Conservation (phyloP, 2,113 vertebrate species). For the Sinocyclocheilus grahami region DNA sequence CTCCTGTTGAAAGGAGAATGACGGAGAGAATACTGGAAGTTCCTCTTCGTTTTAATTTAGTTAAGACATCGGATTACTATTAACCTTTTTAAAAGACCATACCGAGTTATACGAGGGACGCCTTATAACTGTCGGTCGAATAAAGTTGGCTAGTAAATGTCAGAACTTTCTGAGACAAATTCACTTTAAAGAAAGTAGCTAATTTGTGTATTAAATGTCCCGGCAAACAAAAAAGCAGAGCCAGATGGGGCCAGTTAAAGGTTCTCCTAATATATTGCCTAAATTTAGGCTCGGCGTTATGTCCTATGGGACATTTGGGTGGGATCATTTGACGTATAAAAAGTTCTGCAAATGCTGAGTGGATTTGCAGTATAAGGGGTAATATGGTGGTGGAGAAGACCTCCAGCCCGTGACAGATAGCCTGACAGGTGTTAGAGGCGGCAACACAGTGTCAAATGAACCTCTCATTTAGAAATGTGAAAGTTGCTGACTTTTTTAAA, state of each 20-base stretch:
- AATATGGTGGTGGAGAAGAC: slow-evolving; percentile 85
- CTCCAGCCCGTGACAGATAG: slow-evolving; percentile 83
- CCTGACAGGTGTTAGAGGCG: slow-evolving; percentile 84
- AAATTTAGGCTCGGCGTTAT: slow-evolving; percentile 81
- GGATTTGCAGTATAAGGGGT: slow-evolving; percentile 77
- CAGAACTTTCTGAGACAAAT: slow-evolving; percentile 14
- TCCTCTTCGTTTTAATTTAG: slow-evolving; percentile 22
- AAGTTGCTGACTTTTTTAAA: slow-evolving; percentile 82
- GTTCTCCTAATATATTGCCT: slow-evolving; percentile 75
- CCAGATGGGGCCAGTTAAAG: slow-evolving; percentile 53
- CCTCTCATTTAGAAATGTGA: slow-evolving; percentile 81
- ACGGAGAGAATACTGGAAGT: slow-evolving; percentile 7
- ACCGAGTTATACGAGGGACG: slow-evolving; percentile 53
- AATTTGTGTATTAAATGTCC: slow-evolving; percentile 44
- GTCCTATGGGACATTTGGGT: slow-evolving; percentile 71
- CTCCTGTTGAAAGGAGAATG: slow-evolving; percentile 31
- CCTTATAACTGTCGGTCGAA: slow-evolving; percentile 33
- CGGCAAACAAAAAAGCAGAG: slow-evolving; percentile 71
- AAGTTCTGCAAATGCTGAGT: slow-evolving; percentile 76
- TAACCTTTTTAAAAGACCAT: slow-evolving; percentile 64
- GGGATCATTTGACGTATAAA: slow-evolving; percentile 77
- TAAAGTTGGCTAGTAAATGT: not conserved
- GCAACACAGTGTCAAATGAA: slow-evolving; percentile 81
- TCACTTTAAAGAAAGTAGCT: not conserved
- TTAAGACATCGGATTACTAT: slow-evolving; percentile 34